Percentiles rank a stretch among this genome's conserved stretches.
Conservation (phyloP, 2,113 vertebrate species). For the Progne subis region DNA sequence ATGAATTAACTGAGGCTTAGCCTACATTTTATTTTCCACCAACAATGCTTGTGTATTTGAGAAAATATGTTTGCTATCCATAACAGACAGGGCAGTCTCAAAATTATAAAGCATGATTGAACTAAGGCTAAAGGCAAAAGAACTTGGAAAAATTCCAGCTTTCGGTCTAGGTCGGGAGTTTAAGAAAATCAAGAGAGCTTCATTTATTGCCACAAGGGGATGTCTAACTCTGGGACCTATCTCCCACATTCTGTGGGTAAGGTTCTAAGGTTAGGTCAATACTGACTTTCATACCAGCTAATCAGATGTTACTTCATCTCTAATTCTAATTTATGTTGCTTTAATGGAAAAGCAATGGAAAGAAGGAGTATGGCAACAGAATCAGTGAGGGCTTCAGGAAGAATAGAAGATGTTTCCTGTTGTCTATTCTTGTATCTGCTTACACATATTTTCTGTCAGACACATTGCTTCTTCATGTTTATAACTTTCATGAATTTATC, state of each 20-base stretch:
- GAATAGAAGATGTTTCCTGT: neutral
- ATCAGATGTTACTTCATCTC: neutral
- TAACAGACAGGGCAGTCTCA: neutral
- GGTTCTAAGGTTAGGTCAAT: neutral
- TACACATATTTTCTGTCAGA: neutral
- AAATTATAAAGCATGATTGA: neutral
- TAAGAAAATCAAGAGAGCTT: neutral
- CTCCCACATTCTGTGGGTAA: neutral
- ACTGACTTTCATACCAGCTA: neutral
- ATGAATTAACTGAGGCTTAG: neutral
- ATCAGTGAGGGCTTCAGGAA: neutral
- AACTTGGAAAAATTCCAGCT: neutral
- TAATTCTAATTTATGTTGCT: neutral
- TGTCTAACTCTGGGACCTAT: rapidly evolving
- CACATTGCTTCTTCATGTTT: neutral
- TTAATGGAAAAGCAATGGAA: neutral
- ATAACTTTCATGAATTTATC: neutral
- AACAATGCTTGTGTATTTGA: neutral
- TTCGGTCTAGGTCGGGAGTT: neutral
- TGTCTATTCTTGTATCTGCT: neutral
- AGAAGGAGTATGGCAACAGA: neutral
- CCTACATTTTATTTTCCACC: neutral
- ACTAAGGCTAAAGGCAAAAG: neutral
- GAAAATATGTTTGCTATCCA: neutral
- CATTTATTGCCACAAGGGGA: neutral